phyloP scores from a whole-genome alignment of 1,140 invertebrate genomes.

The Drosophila pandora region DNA sequence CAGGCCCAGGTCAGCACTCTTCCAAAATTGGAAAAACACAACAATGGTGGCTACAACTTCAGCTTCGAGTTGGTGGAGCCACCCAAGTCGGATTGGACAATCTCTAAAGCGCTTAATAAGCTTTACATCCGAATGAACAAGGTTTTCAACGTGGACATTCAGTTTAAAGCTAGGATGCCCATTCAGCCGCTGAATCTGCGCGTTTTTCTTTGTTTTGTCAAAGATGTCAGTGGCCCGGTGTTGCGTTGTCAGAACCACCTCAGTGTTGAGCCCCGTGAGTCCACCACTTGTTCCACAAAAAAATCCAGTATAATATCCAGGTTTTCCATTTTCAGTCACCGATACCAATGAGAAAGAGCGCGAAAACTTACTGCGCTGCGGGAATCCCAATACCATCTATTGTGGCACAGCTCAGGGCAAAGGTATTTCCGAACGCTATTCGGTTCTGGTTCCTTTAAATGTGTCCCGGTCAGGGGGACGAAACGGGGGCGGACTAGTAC shows the following conservation, averaged over 20 bases:
- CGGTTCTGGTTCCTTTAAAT: conserved; percentile 70
- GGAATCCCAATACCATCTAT: conserved; percentile 68
- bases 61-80: conserved; percentile 61
- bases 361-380: conserved; percentile 68
- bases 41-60: conserved; percentile 68
- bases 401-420: conserved; percentile 66
- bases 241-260: conserved; percentile 79
- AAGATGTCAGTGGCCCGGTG: conserved; percentile 75
- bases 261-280: conserved; percentile 65
- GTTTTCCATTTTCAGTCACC: conserved; percentile 18
- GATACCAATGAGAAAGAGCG: conserved; percentile 38
- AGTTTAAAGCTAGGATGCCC: conserved; percentile 64
- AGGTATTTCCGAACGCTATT: conserved; percentile 75
- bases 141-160: conserved; percentile 69
- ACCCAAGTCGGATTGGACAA: conserved; percentile 62
- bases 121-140: conserved; percentile 74
- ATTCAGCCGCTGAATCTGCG: conserved; percentile 68
- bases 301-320: not conserved
- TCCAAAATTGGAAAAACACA: conserved; percentile 73
- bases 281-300: not conserved
- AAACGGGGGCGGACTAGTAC: conserved; percentile 29
- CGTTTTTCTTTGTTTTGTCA: conserved; percentile 67
- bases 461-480: conserved; percentile 43
- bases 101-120: conserved; percentile 60
- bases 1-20: conserved; percentile 59